These are phyloP conservation scores for Misgurnus anguillicaudatus DNA, from an alignment of 2,113 vertebrate species.

Conservation along the genomic window DNA sequence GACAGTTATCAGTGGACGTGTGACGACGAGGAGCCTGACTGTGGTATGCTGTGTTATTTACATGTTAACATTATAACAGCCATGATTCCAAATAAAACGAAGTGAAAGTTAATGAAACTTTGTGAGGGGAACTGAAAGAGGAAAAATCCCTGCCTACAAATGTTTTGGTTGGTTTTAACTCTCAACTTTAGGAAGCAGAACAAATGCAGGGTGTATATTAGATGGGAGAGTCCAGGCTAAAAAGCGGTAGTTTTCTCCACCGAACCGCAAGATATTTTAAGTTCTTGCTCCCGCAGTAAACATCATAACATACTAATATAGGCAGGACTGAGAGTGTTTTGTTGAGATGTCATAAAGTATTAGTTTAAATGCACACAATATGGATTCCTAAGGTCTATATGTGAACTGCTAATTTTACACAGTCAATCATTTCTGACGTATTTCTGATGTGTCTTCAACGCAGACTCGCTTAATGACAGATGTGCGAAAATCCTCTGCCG, in stretches of 20 bases:
- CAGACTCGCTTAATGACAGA: constrained; percentile 79
- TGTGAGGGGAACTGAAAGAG: not conserved
- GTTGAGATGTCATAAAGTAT: not conserved
- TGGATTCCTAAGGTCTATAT: constrained; percentile 2
- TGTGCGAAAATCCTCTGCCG: constrained; percentile 85
- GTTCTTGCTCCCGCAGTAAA: not conserved
- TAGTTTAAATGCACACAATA: not conserved
- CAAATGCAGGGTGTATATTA: constrained; percentile 36
- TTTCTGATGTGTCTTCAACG: constrained; percentile 59
- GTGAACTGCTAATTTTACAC: constrained; percentile 13
- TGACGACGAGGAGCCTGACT: constrained; percentile 68
- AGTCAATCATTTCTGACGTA: not conserved
- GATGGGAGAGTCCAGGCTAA: constrained; percentile 31
- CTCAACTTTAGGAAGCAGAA: constrained; percentile 12
- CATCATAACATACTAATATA: constrained; percentile 17
- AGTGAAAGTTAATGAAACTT: not conserved
- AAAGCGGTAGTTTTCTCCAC: constrained; percentile 18
- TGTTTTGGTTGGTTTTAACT: constrained; percentile 27
- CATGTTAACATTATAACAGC: not conserved
- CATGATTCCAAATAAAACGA: not conserved
- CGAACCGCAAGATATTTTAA: constrained; percentile 52
- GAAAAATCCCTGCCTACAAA: not conserved
- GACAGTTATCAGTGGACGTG: constrained; percentile 73
- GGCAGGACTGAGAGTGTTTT: constrained; percentile 13
- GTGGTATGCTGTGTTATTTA: constrained; percentile 65